Base-by-base conservation (phyloP, 1,140 invertebrate species). In the Cyphomyrmex costatus region DNA sequence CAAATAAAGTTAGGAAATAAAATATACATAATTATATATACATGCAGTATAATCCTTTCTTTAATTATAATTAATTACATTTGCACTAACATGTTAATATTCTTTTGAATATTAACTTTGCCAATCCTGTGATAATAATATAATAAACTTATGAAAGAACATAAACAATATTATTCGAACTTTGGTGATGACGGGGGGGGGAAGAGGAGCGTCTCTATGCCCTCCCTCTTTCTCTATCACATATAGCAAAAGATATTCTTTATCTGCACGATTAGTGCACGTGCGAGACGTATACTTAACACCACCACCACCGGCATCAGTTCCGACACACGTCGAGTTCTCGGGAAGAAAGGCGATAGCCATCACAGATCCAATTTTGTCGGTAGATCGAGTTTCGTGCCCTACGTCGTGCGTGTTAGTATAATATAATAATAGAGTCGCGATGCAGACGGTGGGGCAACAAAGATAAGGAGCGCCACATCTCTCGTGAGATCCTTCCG, bases 281-380 rank as follows among this genome's bases (percentile, higher is more conserved):
- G 60, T 76, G 78, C 78, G 60, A 83, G 63, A 86, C 79, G 73
- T 87, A 73, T 70, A 70, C 71, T 82, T 80, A 53, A 80, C 53
- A 49, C 66, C 53, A 60, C 51, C 53, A 60, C 21, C 12, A 60
- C 24, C 53, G 36, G 14, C 30, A 61, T 90, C 80, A 68, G 30
- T 16, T n/a, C 14, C 21, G 58, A 53, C 68, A 60, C 53, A 79
- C 49, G 46, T 60, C 85, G 61, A 63, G 80, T 90, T 92, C 90
- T 84, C 85, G 83, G 60, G 90, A 91, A 89, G 89, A 91, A 91
- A 92, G 78, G 65, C 87, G 89, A 92, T 89, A 89, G 84, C 68
- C 84, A 76, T 12, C 78, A 66, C 85, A 86, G 86, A 91, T 92
- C 89, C 89, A 90, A 92, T 92, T 90, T 92, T 90, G 86, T 91